Conservation (phyloP, 2,797 vertebrate genomes). For the Atherinosoma microstoma region DNA sequence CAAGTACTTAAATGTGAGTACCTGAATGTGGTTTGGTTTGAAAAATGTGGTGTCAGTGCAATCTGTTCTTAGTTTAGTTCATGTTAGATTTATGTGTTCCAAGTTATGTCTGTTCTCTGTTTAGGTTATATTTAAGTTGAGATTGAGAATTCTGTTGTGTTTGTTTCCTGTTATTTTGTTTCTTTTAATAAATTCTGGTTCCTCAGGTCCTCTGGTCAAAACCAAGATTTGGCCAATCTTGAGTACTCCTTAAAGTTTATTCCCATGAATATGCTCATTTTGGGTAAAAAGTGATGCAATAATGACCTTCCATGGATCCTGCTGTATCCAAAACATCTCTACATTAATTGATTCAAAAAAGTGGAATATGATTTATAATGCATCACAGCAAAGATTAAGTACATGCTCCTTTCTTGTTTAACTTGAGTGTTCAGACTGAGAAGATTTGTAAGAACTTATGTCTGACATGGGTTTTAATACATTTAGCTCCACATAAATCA, state of each 20-base stretch:
- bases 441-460: slow-evolving; percentile 38
- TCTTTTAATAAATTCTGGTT: no score
- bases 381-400: slow-evolving; percentile 20
- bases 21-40: no score
- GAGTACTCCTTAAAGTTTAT: neutral
- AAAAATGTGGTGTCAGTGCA: no score
- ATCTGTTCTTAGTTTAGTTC: no score
- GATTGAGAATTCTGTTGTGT: no score
- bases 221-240: neutral
- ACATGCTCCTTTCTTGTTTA: neutral
- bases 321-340: neutral
- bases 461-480: slow-evolving; percentile 45
- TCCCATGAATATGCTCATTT: neutral
- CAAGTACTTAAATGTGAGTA: no score
- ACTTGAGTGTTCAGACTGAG: slow-evolving; percentile 19
- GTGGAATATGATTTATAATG: neutral
- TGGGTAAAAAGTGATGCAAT: neutral
- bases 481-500: slow-evolving; percentile 41
- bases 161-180: no score
- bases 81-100: no score
- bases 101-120: no score
- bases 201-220: no score
- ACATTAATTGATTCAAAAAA: neutral
- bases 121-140: no score
- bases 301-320: neutral